phyloP scores from a whole-genome alignment of 2,888 invertebrate genomes.

The Drosophila nigricruria region DNA sequence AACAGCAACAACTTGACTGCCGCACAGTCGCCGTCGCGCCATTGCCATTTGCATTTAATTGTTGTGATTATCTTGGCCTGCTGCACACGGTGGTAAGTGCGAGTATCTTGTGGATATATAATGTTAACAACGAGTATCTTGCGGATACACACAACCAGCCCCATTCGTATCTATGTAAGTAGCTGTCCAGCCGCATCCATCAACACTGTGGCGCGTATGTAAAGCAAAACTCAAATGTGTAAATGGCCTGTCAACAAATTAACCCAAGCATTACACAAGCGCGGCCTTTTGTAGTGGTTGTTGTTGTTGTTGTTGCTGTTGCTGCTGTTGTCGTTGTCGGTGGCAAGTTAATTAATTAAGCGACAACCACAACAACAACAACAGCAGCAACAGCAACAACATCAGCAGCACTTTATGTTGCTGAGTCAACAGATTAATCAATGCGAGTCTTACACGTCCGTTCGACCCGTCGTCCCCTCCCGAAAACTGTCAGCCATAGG shows the following conservation, averaged over 20 bases:
- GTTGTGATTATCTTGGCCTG: constrained; percentile 84
- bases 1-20: constrained; percentile 50
- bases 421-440: constrained; percentile 74
- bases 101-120: constrained; percentile 44
- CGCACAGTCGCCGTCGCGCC: constrained; percentile 70
- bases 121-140: constrained; percentile 30
- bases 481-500: constrained; percentile 66
- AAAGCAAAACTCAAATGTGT: constrained; percentile 62
- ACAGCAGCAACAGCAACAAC: constrained; percentile 33
- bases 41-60: constrained; percentile 83
- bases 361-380: constrained; percentile 50
- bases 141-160: constrained; percentile 25
- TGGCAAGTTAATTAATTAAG: constrained; percentile 69
- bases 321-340: constrained; percentile 36
- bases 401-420: constrained; percentile 52
- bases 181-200: constrained; percentile 46
- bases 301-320: constrained; percentile 4
- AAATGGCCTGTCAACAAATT: constrained; percentile 79
- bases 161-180: constrained; percentile 28
- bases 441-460: constrained; percentile 57
- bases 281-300: constrained; percentile 15
- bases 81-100: constrained; percentile 82
- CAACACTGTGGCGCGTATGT: constrained; percentile 47
- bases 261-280: constrained; percentile 63
- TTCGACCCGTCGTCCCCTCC: constrained; percentile 23